Evolutionary conservation across 2,113 vertebrate genomes (phyloP).

Genomic region (Daubentonia madagascariensis): DNA sequence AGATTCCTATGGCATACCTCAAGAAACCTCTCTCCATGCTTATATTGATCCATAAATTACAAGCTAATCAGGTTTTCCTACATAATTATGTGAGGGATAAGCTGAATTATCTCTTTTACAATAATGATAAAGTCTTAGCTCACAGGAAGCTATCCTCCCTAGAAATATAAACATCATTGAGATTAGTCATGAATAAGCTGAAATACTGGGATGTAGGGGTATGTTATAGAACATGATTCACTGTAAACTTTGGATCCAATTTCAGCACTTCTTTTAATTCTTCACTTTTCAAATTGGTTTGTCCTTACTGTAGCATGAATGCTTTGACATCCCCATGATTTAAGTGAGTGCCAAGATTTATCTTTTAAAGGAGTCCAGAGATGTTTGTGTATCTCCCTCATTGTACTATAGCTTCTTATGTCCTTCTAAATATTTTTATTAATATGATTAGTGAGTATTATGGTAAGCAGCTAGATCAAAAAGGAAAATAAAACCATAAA

Average conservation of each 20-base stretch:
- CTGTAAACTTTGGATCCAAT: not conserved
- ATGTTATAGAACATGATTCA: not conserved
- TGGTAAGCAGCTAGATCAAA: not conserved
- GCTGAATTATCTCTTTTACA: not conserved
- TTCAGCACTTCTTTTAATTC: not conserved
- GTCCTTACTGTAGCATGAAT: not conserved
- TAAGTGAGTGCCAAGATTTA: not conserved
- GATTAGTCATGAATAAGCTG: not conserved
- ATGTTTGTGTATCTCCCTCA: not conserved
- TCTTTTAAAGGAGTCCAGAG: not conserved
- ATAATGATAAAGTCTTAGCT: not conserved
- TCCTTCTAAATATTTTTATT: not conserved
- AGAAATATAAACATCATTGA: conserved; percentile 1
- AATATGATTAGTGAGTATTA: not conserved
- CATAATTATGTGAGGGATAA: not conserved
- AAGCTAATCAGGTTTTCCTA: not conserved
- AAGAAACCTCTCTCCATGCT: not conserved
- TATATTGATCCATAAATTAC: not conserved
- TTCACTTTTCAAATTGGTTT: not conserved
- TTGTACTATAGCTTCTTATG: not conserved
- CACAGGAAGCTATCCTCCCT: not conserved
- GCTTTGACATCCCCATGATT: not conserved
- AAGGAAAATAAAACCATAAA: not conserved
- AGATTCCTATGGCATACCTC: not conserved
- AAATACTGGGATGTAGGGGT: not conserved